Percentiles rank a stretch among this genome's conserved stretches.
These are phyloP conservation scores for Microctonus aethiopoides DNA, from an alignment of 2,888 invertebrate genomes.

Conservation along the genomic window DNA sequence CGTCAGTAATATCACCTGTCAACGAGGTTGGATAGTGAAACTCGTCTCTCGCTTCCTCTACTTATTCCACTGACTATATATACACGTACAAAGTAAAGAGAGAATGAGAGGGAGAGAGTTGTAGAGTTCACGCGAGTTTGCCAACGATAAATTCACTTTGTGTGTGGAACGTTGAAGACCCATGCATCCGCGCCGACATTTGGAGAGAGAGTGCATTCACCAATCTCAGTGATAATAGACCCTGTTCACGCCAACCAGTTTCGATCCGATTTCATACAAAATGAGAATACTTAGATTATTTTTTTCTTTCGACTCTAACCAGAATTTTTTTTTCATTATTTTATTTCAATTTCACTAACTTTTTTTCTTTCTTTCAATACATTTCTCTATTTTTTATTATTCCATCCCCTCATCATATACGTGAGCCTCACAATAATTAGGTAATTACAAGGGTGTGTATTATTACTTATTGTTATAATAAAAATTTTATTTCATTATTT, in stretches of 20 bases:
- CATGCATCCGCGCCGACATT: constrained; percentile 25
- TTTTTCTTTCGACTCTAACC: too few relatives aligned
- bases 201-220: constrained; percentile 17
- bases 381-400: neutral
- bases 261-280: constrained; percentile 29
- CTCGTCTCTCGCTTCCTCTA: neutral
- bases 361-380: too few relatives aligned
- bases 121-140: constrained; percentile 30
- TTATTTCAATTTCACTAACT: neutral
- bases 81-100: neutral
- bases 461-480: neutral
- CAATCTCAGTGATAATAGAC: constrained; percentile 36
- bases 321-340: neutral
- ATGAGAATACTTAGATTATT: neutral
- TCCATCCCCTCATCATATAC: neutral
- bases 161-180: constrained; percentile 32
- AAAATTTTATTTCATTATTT: too few relatives aligned
- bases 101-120: neutral
- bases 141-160: constrained; percentile 38
- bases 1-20: neutral
- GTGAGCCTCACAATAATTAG: neutral
- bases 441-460: neutral
- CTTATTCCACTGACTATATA: neutral
- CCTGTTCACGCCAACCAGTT: constrained; percentile 38
- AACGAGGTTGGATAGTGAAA: neutral